Evolutionary conservation across 2,797 vertebrate species (phyloP).

Genomic region (Epinephelus coioides): DNA sequence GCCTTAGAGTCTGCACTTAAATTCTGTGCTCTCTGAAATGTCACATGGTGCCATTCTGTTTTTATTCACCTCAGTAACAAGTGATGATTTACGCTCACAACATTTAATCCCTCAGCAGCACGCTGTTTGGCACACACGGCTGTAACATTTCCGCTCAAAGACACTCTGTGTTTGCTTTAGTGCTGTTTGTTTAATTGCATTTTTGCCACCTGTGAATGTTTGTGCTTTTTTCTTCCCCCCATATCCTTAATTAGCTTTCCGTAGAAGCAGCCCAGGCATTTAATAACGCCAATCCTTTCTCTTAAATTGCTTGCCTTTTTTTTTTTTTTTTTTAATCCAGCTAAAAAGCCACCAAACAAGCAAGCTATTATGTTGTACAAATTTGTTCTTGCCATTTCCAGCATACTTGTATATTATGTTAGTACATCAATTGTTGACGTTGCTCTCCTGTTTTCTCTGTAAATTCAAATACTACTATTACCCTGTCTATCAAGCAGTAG

Average conservation of each 20-base stretch:
- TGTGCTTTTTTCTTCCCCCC: conserved; percentile 3
- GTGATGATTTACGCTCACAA: conserved; percentile 46
- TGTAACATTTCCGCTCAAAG: conserved; percentile 48
- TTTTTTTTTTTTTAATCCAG: conserved; percentile 28
- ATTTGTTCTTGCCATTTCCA: conserved; percentile 63
- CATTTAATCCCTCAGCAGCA: conserved; percentile 43
- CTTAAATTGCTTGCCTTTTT: conserved; percentile 41
- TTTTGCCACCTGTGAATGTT: conserved; percentile 58
- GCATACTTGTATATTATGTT: conserved; percentile 65
- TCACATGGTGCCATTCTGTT: conserved; percentile 42
- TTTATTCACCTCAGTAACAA: conserved; percentile 44
- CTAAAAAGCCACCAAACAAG: conserved; percentile 55
- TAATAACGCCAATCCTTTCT: conserved; percentile 39
- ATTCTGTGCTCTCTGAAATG: conserved; percentile 45
- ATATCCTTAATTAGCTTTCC: conserved; percentile 49
- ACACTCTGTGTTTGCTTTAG: conserved; percentile 40
- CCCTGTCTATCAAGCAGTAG: conserved; percentile 33
- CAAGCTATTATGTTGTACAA: conserved; percentile 69
- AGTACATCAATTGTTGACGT: conserved; percentile 25
- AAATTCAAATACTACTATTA: conserved; percentile 45
- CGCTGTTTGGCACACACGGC: conserved; percentile 43
- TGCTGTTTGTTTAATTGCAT: conserved; percentile 48
- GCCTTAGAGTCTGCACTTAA: conserved; percentile 71
- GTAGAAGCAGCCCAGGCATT: conserved; percentile 37
- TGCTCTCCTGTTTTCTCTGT: conserved; percentile 53